Base-by-base conservation (phyloP, 1,140 invertebrate genomes). In the Aphaenogaster ashmeadi region DNA sequence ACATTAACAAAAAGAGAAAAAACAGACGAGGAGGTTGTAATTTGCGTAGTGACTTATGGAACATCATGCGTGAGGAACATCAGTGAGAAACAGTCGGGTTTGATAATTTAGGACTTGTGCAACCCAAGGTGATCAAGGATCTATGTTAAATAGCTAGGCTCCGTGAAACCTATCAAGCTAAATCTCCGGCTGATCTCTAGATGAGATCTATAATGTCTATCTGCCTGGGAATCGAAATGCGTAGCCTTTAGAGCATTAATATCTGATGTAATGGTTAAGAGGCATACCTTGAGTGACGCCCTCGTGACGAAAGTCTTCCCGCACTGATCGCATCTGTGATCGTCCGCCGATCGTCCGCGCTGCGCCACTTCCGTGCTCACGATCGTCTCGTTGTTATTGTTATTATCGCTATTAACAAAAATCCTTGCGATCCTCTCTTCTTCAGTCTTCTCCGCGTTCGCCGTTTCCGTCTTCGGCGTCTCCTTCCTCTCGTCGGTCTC, bases 221-320 rank as follows among this genome's bases (percentile, higher is more conserved):
- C 41, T 69, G 38, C 11, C 41, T 13, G n/a, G 36, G 5, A 56
- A 56, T 74, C 33, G 4, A 56, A 74, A 72, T n/a, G 33, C 8
- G 15, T 9, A 4, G 36, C n/a, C 36, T 56, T 54, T 9, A 7
- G 9, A 54, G n/a, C 2, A 4, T 52, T 74, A 75, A 41, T 41
- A 9, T 75, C 7, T 36, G 36, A 36, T 33, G 47, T 79, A 47
- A 41, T 81, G 7, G 3, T 41, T 62, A 33, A 64, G 18, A 38
- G 71, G 58, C 64, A 44, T 88, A 96, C 95, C 95, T 96, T 96
- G 11, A 96, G 92, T 0, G 95, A 95, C 0, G 95, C 94, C 71
- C 93, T 91, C 38, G 95, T 95, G 74, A 95, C 94, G 80, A 96
- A 96, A n/a, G 93, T 94, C 85, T 96, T 96, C 36, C 93, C 94